These are phyloP conservation scores for Myotis planiceps DNA, from an alignment of 2,797 vertebrate genomes.

Conservation along the genomic window DNA sequence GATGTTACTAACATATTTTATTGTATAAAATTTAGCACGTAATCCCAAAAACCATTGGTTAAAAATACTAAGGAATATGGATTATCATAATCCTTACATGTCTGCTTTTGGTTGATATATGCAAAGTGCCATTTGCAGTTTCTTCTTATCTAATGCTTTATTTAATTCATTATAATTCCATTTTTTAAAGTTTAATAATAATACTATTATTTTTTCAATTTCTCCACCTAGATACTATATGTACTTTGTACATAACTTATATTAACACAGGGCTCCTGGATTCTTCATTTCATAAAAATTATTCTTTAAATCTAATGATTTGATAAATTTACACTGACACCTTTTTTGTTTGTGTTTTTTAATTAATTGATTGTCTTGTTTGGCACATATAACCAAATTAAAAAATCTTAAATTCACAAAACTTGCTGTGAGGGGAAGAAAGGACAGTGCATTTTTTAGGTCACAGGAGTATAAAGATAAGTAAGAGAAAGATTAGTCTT, in stretches of 20 bases:
- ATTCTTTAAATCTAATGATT: background rate
- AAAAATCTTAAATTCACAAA: background rate
- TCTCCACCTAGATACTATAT: background rate
- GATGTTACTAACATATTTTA: background rate
- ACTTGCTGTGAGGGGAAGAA: background rate
- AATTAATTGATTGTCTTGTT: background rate
- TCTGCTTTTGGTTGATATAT: background rate
- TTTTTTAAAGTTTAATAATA: slow-evolving; percentile 12
- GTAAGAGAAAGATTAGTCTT: background rate
- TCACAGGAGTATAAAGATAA: background rate
- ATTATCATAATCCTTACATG: background rate
- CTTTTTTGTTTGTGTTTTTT: background rate
- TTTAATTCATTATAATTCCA: background rate
- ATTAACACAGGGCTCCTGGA: background rate
- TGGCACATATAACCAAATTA: background rate
- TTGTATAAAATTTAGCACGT: background rate
- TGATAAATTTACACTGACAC: background rate
- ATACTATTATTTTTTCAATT: background rate
- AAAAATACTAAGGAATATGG: background rate
- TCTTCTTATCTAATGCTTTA: background rate
- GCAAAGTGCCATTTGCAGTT: background rate
- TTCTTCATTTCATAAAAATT: background rate
- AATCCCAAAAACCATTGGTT: background rate
- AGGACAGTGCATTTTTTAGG: background rate
- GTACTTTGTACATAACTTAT: background rate